phyloP scores from a whole-genome alignment of 2,797 vertebrate genomes.

The Chelmon rostratus region DNA sequence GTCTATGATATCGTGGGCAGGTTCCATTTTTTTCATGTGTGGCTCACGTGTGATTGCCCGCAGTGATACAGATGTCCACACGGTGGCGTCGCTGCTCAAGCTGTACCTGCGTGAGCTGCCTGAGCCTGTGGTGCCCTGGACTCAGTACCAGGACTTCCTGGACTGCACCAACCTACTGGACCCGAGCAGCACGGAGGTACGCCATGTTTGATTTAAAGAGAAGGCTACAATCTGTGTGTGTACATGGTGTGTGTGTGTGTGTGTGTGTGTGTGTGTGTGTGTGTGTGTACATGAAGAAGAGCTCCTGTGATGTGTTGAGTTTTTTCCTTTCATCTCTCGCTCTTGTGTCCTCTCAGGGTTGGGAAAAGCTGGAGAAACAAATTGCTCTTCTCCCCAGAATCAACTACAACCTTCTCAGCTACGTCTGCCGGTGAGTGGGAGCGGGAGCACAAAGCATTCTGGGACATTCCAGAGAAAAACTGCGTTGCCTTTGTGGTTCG shows the following conservation, averaged over 20 bases:
- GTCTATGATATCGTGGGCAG: background rate
- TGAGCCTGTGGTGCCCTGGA: constrained; percentile 94
- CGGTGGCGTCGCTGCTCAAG: constrained; percentile 95
- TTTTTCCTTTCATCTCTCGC: background rate
- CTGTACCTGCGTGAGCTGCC: constrained; percentile 97
- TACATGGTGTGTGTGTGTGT: background rate
- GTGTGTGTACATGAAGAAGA: background rate
- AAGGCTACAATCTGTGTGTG: background rate
- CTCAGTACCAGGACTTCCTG: constrained; percentile 94
- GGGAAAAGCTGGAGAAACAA: constrained; percentile 89
- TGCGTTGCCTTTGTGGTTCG: background rate
- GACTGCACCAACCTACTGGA: constrained; percentile 88
- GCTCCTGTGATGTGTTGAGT: background rate
- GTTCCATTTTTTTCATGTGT: background rate
- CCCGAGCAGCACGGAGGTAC: constrained; percentile 83
- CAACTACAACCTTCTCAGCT: constrained; percentile 96
- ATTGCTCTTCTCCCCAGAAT: constrained; percentile 89
- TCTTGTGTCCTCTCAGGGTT: constrained; percentile 84
- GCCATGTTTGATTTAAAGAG: background rate
- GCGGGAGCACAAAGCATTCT: constrained; percentile 1
- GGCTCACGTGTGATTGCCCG: constrained; percentile 2
- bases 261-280: background rate
- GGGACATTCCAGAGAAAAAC: background rate
- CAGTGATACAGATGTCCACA: constrained; percentile 99
- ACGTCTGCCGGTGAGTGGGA: constrained; percentile 91